Conservation (phyloP, 2,113 vertebrate genomes). For the Struthidea cinerea region DNA sequence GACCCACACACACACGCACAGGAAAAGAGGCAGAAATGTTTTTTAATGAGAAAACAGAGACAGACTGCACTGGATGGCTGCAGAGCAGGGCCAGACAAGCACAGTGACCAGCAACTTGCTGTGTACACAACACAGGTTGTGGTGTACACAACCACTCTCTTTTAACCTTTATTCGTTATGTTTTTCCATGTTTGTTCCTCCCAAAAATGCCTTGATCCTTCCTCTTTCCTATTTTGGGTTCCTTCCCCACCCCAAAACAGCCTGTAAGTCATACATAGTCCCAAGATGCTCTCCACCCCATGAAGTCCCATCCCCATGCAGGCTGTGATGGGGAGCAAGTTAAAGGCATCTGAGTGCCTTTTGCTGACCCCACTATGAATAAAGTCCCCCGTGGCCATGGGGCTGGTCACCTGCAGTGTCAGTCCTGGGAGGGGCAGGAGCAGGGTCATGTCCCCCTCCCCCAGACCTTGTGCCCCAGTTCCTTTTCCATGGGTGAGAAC, state of each 20-base stretch:
- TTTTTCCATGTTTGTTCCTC: neutral
- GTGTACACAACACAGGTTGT: no score
- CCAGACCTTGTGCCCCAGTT: neutral
- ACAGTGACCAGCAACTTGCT: fast-evolving
- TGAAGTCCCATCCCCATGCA: fast-evolving
- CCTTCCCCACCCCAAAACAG: neutral
- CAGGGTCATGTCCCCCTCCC: no score
- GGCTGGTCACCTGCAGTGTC: neutral
- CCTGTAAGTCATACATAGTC: fast-evolving
- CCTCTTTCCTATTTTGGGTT: neutral
- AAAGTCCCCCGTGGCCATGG: fast-evolving
- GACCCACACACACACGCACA: fast-evolving
- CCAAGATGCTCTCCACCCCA: neutral
- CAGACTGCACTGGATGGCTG: fast-evolving
- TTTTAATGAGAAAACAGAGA: neutral
- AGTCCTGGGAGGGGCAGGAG: neutral
- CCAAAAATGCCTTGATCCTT: neutral
- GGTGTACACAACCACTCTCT: neutral
- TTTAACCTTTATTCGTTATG: neutral
- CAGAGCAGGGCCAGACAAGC: neutral
- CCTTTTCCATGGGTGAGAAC: neutral
- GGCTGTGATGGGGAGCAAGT: neutral
- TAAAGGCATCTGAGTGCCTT: fast-evolving
- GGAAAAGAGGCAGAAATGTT: neutral
- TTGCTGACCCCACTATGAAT: neutral